These are phyloP conservation scores for Phylloscopus trochilus DNA, from an alignment of 2,113 vertebrate species.

Conservation along the genomic window DNA sequence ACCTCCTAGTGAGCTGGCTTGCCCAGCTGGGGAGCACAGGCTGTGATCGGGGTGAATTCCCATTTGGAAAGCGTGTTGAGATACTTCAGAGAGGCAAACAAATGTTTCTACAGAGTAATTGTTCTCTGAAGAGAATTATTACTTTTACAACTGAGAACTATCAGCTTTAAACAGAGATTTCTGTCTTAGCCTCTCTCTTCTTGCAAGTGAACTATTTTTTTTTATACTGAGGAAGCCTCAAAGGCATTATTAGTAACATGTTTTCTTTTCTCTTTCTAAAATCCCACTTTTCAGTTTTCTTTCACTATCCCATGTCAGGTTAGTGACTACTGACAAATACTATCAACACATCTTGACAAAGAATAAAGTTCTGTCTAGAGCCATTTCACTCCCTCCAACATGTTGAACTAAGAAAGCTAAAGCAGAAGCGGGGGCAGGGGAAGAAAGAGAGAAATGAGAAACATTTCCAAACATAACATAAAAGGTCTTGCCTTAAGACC, in stretches of 20 bases:
- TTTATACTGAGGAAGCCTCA: conserved; percentile 16
- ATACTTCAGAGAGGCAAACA: neutral
- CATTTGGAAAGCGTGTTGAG: conserved; percentile 8
- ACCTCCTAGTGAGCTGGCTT: neutral
- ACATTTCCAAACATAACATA: conserved; percentile 77
- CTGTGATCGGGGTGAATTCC: neutral
- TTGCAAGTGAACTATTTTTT: neutral
- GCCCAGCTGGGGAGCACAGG: neutral
- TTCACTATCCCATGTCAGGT: conserved; percentile 39
- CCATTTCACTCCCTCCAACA: conserved; percentile 55
- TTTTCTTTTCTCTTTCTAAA: conserved; percentile 36
- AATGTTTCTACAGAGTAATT: neutral
- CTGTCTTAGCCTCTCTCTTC: conserved; percentile 19
- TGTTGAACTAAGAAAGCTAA: conserved; percentile 40
- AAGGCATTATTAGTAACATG: conserved; percentile 42
- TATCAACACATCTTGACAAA: conserved; percentile 55
- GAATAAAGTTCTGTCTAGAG: conserved; percentile 57
- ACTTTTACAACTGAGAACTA: conserved; percentile 1
- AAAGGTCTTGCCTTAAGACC: conserved; percentile 77
- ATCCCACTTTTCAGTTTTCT: conserved; percentile 31
- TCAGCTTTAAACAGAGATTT: conserved; percentile 6
- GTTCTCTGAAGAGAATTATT: conserved; percentile 32
- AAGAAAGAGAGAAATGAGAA: conserved; percentile 53
- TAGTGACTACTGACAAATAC: conserved; percentile 63
- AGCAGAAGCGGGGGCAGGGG: neutral